Evolutionary conservation across 2,888 invertebrate species (phyloP).

Genomic region (Caenorhabditis sp.): DNA sequence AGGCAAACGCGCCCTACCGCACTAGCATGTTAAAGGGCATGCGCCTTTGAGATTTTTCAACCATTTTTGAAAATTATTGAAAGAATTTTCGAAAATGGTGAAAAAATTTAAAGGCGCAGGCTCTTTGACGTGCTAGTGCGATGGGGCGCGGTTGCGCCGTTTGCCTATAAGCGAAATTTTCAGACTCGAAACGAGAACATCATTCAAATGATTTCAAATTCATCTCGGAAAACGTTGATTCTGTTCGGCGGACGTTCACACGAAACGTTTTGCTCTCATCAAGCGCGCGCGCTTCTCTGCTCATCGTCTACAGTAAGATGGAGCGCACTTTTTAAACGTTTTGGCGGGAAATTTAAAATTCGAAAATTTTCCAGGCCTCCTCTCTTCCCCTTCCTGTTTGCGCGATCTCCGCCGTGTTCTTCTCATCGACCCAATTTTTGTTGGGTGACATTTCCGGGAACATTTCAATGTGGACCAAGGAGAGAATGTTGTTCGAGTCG

Average conservation of each 20-base stretch:
- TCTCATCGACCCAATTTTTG: constrained; percentile 47
- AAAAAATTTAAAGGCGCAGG: no score
- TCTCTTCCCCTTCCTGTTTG: constrained; percentile 59
- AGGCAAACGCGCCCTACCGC: no score
- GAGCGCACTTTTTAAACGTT: no score
- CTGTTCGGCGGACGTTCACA: constrained; percentile 58
- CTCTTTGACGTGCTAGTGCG: no score
- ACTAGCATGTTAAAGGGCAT: no score
- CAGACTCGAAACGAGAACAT: constrained; percentile 61
- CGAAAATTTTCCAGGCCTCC: constrained; percentile 10
- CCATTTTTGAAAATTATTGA: no score
- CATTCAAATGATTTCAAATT: constrained; percentile 49
- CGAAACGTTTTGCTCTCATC: constrained; percentile 63
- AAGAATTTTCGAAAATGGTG: no score
- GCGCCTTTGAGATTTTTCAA: no score
- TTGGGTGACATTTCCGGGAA: constrained; percentile 59
- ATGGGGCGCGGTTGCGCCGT: no score
- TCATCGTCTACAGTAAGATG: constrained; percentile 46
- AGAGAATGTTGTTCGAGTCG: constrained; percentile 30
- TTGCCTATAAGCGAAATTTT: no score
- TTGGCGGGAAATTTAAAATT: neutral
- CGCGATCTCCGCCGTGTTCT: constrained; percentile 42
- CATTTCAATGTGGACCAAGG: constrained; percentile 50
- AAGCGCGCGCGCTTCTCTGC: constrained; percentile 56
- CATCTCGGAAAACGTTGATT: constrained; percentile 54